Evolutionary conservation across 2,113 vertebrate species (phyloP).

Genomic region (Oriolus oriolus): DNA sequence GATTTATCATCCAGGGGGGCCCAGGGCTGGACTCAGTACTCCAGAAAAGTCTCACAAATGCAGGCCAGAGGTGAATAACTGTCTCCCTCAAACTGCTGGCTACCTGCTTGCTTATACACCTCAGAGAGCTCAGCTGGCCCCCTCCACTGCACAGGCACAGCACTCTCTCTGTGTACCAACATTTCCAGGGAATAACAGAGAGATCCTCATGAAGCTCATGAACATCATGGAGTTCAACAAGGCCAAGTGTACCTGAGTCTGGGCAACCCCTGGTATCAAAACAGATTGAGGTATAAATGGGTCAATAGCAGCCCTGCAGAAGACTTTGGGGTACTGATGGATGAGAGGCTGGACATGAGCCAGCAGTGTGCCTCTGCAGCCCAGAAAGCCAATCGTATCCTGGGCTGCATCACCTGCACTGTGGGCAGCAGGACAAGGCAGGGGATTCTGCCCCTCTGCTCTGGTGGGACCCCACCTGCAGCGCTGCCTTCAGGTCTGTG

Average conservation of each 20-base stretch:
- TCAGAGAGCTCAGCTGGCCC: not conserved
- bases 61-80: not conserved
- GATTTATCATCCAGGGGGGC: not conserved
- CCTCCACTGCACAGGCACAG: not conserved
- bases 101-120: not conserved
- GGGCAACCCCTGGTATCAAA: not conserved
- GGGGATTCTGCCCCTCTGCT: not conserved
- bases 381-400: fast-evolving
- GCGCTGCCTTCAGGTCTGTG: fast-evolving
- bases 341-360: not conserved
- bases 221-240: not conserved
- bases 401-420: not conserved
- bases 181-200: not conserved
- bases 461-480: not conserved
- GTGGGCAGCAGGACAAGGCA: not conserved
- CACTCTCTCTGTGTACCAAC: fast-evolving
- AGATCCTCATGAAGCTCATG: not conserved
- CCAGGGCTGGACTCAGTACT: not conserved
- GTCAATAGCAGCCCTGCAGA: not conserved
- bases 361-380: fast-evolving
- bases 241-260: not conserved
- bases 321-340: not conserved
- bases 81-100: not conserved
- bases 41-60: not conserved
- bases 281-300: not conserved